Evolutionary conservation across 2,113 vertebrate genomes (phyloP).

Genomic region (Xenopus tropicalis): DNA sequence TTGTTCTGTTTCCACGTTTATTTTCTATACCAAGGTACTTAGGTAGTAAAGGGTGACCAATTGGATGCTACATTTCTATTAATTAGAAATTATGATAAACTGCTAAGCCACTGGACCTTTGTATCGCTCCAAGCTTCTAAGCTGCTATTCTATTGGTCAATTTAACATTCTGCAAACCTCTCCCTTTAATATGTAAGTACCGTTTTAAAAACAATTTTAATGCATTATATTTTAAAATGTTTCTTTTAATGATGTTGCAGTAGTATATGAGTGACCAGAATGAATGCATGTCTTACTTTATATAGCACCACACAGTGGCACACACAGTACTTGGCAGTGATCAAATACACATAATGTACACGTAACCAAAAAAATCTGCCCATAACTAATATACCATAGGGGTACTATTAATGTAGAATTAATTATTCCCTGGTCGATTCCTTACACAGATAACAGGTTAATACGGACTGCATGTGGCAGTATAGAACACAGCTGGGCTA

Average conservation of each 20-base stretch:
- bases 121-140: neutral
- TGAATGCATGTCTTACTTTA: neutral
- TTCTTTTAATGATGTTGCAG: too few relatives aligned
- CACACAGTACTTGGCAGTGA: too few relatives aligned
- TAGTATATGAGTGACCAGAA: too few relatives aligned
- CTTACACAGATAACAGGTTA: too few relatives aligned
- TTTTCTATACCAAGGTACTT: neutral
- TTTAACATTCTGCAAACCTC: neutral
- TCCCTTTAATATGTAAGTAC: conserved; percentile 1
- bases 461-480: too few relatives aligned
- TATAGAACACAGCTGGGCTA: too few relatives aligned
- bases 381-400: too few relatives aligned
- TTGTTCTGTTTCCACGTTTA: conserved; percentile 25
- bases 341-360: too few relatives aligned
- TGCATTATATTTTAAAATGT: too few relatives aligned
- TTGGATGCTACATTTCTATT: neutral
- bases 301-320: neutral
- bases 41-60: neutral
- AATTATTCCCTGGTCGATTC: too few relatives aligned
- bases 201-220: neutral
- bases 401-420: too few relatives aligned
- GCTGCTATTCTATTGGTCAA: neutral
- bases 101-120: neutral
- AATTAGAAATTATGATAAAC: neutral
- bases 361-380: too few relatives aligned